Evolutionary conservation across 2,797 vertebrate species (phyloP).

Genomic region (Channallabes apus): DNA sequence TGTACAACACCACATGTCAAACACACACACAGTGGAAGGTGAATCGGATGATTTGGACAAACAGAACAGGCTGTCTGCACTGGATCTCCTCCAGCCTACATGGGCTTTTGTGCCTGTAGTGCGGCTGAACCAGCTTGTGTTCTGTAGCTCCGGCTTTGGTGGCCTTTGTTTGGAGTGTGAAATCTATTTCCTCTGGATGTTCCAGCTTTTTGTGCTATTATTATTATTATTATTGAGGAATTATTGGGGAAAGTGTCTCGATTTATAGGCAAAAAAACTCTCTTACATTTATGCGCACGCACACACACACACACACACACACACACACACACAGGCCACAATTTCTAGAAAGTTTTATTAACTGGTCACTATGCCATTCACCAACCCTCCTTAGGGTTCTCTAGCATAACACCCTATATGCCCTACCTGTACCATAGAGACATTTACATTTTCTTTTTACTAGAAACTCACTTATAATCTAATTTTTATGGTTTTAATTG

Average conservation of each 20-base stretch:
- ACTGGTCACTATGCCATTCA: neutral
- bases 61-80: conserved; percentile 27
- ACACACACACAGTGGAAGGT: conserved; percentile 37
- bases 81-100: conserved; percentile 34
- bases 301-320: conserved; percentile 1
- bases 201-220: conserved; percentile 15
- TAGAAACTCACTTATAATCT: neutral
- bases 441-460: neutral
- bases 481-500: neutral
- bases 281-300: neutral
- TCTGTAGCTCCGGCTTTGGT: conserved; percentile 13
- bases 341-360: conserved; percentile 3
- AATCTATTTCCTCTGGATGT: conserved; percentile 36
- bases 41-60: conserved; percentile 34
- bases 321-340: conserved; percentile 5
- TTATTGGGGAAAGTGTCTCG: conserved; percentile 24
- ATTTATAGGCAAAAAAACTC: conserved; percentile 24
- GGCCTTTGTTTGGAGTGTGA: conserved; percentile 34
- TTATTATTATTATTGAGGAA: conserved; percentile 30
- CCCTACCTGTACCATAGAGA: neutral
- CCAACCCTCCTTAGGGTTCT: neutral
- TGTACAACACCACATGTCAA: conserved; percentile 47
- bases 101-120: conserved; percentile 4
- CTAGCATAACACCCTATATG: neutral
- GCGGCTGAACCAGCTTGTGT: conserved; percentile 19